These are phyloP conservation scores for Cebidichthys violaceus DNA, from an alignment of 2,113 vertebrate genomes.

Conservation along the genomic window DNA sequence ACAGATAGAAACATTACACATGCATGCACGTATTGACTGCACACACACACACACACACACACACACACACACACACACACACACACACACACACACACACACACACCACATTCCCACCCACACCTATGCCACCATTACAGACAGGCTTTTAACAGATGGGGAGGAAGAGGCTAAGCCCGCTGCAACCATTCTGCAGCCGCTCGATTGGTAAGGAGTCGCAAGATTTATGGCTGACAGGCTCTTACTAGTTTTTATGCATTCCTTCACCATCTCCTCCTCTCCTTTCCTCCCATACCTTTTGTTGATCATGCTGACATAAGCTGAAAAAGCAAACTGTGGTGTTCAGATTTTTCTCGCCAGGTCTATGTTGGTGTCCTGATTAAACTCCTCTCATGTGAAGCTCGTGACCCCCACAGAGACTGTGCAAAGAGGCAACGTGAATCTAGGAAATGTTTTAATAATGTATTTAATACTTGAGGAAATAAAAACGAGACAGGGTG, in stretches of 20 bases:
- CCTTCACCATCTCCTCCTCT: conserved; percentile 47
- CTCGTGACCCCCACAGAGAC: conserved; percentile 33
- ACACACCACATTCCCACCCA: conserved; percentile 2
- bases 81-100: conserved; percentile 5
- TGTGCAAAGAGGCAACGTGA: conserved; percentile 9
- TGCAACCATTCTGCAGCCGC: conserved; percentile 50
- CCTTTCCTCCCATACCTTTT: conserved; percentile 32
- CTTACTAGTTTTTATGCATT: conserved; percentile 65
- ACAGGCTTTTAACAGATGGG: conserved; percentile 63
- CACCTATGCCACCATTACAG: conserved; percentile 33
- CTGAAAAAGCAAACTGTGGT: conserved; percentile 54
- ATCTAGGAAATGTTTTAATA: conserved; percentile 34
- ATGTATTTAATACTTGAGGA: conserved; percentile 35
- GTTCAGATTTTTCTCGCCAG: conserved; percentile 28
- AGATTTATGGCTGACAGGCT: conserved; percentile 69
- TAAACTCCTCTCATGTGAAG: conserved; percentile 47
- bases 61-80: not conserved
- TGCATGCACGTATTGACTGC: conserved; percentile 47
- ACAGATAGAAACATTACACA: conserved; percentile 55
- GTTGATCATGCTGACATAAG: conserved; percentile 65
- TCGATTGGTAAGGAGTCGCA: conserved; percentile 46
- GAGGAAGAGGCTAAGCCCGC: conserved; percentile 50
- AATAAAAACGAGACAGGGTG: conserved; percentile 29
- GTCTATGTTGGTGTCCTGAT: conserved; percentile 51
- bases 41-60: conserved; percentile 9